Percentiles rank a stretch among this genome's conserved stretches.
phyloP scores from a whole-genome alignment of 2,797 vertebrate genomes.

The Anguilla pacifica region DNA sequence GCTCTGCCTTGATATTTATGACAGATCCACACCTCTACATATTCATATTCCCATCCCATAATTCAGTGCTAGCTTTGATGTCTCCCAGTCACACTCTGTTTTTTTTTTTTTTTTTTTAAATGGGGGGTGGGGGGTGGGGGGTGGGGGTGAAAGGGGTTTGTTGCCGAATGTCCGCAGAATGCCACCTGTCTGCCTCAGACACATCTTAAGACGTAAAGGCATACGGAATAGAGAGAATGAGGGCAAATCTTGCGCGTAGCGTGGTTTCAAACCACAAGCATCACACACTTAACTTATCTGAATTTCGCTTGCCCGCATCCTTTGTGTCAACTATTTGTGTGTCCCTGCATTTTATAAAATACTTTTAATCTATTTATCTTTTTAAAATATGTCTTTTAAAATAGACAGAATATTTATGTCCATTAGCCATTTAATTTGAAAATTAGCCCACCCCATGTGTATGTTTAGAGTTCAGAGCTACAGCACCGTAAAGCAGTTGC shows the following conservation, averaged over 20 bases:
- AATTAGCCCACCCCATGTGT: background rate
- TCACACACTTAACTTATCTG: background rate
- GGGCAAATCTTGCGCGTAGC: background rate
- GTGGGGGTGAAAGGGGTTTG: background rate
- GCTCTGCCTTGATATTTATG: background rate
- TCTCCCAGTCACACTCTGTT: background rate
- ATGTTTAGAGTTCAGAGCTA: background rate
- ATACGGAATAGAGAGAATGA: background rate
- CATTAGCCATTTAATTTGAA: too few relatives aligned
- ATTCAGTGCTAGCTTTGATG: background rate
- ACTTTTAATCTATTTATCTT: too few relatives aligned
- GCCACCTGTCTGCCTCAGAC: background rate
- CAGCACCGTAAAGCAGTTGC: background rate
- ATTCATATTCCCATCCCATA: background rate
- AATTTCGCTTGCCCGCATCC: background rate
- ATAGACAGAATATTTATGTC: too few relatives aligned
- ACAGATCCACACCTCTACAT: slow-evolving; percentile 14
- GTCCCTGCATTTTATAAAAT: too few relatives aligned
- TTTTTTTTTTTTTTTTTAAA: background rate
- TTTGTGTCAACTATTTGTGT: background rate
- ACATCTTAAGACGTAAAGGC: background rate
- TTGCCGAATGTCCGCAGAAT: background rate
- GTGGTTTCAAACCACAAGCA: background rate
- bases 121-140: background rate
- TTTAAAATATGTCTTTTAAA: too few relatives aligned